Percentiles rank a stretch among this genome's conserved stretches.
These are phyloP conservation scores for Aproaerema taeniolella DNA, from an alignment of 2,888 invertebrate species.

Conservation along the genomic window DNA sequence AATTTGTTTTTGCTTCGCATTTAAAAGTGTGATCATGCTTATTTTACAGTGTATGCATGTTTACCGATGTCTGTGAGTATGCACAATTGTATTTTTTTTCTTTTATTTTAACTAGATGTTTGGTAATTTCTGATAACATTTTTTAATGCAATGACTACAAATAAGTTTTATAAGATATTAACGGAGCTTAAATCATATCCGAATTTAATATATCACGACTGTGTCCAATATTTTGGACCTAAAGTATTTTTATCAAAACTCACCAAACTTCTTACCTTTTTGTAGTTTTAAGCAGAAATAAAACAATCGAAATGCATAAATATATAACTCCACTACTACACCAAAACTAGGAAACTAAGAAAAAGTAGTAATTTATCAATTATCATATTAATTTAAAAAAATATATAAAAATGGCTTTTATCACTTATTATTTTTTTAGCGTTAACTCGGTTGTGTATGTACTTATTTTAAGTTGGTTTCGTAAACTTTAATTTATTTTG, in stretches of 20 bases:
- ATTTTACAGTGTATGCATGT: conserved; percentile 73
- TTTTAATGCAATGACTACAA: conserved; percentile 22
- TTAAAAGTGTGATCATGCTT: conserved; percentile 72
- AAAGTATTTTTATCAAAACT: conserved; percentile 40
- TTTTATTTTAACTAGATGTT: conserved; percentile 41
- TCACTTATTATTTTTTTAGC: conserved; percentile 47
- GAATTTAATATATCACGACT: conserved; percentile 31
- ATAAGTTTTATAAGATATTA: conserved; percentile 33
- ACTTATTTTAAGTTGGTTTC: conserved; percentile 75
- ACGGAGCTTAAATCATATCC: conserved; percentile 47
- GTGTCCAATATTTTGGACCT: conserved; percentile 24
- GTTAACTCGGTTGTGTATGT: conserved; percentile 75
- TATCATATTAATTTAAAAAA: conserved; percentile 27
- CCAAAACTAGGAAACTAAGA: conserved; percentile 53
- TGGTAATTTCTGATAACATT: conserved; percentile 53
- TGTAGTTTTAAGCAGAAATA: conserved; percentile 47
- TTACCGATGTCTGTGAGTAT: conserved; percentile 71
- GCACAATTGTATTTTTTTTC: conserved; percentile 65
- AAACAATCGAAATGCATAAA: conserved; percentile 40
- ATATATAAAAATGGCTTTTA: conserved; percentile 38
- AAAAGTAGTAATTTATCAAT: conserved; percentile 27
- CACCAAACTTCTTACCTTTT: conserved; percentile 58
- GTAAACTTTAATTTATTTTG: conserved; percentile 46
- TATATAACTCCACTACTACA: conserved; percentile 63
- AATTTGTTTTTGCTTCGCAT: conserved; percentile 68